Conservation (phyloP, 2,888 invertebrate species). For the Geophilus truncorum region DNA sequence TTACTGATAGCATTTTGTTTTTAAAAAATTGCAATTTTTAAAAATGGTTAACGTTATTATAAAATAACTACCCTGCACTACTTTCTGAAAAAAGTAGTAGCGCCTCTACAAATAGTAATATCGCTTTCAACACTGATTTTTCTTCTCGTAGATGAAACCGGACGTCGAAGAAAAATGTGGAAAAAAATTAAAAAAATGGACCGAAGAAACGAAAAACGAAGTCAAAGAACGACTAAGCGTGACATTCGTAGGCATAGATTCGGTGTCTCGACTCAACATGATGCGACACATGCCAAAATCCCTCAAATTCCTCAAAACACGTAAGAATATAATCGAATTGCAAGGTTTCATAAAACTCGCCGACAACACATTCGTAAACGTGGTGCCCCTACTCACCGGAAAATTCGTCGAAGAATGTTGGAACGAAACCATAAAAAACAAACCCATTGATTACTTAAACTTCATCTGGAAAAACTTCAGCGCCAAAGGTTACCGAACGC, state of each 20-base stretch:
- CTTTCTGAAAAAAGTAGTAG: no score
- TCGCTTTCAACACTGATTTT: background rate
- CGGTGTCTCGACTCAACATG: constrained; percentile 73
- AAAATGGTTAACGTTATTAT: no score
- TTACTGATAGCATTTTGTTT: no score
- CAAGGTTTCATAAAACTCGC: constrained; percentile 60
- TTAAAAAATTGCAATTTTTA: no score
- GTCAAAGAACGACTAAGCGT: constrained; percentile 56
- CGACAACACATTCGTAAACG: constrained; percentile 44
- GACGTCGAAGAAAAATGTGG: background rate
- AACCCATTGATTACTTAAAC: constrained; percentile 39
- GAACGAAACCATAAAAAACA: constrained; percentile 26
- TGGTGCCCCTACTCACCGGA: constrained; percentile 35
- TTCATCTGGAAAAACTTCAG: constrained; percentile 40
- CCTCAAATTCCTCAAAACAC: constrained; percentile 57
- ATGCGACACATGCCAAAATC: constrained; percentile 70
- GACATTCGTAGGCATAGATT: constrained; percentile 76
- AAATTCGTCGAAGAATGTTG: constrained; percentile 40
- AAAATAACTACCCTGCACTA: no score
- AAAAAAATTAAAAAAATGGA: background rate
- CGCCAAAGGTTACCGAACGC: constrained; percentile 53
- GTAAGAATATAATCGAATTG: constrained; percentile 65
- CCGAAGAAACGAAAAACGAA: background rate
- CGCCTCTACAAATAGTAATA: no score
- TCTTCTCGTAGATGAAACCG: background rate